phyloP scores from a whole-genome alignment of 2,888 invertebrate species.

The Clusia tigrina region DNA sequence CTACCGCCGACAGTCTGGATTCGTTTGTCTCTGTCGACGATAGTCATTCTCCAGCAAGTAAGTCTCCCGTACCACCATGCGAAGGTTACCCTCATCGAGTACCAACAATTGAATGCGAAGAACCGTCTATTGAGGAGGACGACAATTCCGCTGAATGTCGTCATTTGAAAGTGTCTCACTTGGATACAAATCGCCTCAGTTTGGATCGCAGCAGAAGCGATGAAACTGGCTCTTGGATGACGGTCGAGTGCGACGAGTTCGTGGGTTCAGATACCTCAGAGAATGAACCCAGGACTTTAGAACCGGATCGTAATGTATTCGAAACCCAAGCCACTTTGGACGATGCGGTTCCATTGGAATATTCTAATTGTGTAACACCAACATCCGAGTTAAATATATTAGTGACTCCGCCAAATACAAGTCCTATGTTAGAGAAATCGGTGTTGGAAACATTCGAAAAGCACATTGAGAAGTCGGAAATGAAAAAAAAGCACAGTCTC shows the following conservation, averaged over 20 bases:
- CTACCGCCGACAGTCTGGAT: constrained; percentile 67
- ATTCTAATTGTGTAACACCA: constrained; percentile 63
- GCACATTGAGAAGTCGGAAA: constrained; percentile 38
- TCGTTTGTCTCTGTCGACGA: constrained; percentile 69
- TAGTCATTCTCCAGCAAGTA: constrained; percentile 69
- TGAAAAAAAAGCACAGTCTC: constrained; percentile 69
- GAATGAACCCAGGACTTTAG: constrained; percentile 60
- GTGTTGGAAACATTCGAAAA: constrained; percentile 58
- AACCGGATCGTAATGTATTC: constrained; percentile 59
- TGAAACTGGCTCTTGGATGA: constrained; percentile 75
- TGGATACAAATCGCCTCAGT: constrained; percentile 58
- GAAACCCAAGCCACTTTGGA: constrained; percentile 71
- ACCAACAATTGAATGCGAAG: constrained; percentile 65
- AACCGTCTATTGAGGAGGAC: constrained; percentile 63
- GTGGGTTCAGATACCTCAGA: constrained; percentile 73
- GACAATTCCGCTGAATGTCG: constrained; percentile 59
- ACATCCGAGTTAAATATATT: constrained; percentile 66
- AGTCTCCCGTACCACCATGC: constrained; percentile 49
- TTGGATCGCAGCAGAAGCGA: constrained; percentile 70
- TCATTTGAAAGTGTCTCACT: constrained; percentile 55
- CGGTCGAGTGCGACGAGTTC: constrained; percentile 74
- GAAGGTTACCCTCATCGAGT: constrained; percentile 59
- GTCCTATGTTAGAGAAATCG: constrained; percentile 68
- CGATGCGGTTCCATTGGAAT: constrained; percentile 68
- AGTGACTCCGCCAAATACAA: constrained; percentile 71